Evolutionary conservation across 2,888 invertebrate species (phyloP).

Genomic region (Acleris cristana): DNA sequence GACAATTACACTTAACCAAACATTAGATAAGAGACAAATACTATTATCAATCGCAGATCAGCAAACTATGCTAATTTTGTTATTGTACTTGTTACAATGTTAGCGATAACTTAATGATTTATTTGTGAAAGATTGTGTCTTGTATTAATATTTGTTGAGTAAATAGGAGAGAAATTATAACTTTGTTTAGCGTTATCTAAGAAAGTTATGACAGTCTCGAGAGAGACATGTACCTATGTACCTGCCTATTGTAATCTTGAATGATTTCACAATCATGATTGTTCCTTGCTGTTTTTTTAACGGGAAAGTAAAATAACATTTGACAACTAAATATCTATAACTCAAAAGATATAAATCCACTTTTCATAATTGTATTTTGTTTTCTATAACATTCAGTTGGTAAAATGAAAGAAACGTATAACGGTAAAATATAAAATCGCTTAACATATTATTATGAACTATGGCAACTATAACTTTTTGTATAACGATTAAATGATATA

Average conservation of each 20-base stretch:
- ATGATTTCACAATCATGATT: constrained; percentile 1
- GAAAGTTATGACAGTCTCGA: constrained; percentile 18
- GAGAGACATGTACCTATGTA: not conserved
- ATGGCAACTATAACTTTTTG: no score
- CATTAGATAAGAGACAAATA: constrained; percentile 19
- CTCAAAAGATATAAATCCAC: no score
- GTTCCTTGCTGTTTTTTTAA: no score
- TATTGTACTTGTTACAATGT: constrained; percentile 37
- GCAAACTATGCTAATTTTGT: constrained; percentile 33
- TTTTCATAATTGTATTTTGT: no score
- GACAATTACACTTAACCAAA: constrained; percentile 10
- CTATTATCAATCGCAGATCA: constrained; percentile 21
- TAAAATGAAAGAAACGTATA: no score
- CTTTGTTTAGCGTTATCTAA: constrained; percentile 26
- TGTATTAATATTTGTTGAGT: constrained; percentile 22
- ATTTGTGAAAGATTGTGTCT: constrained; percentile 21
- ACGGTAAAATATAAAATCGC: no score
- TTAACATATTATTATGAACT: no score
- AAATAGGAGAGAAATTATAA: constrained; percentile 31
- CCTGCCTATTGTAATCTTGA: not conserved
- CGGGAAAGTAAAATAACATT: no score
- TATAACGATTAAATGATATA: no score
- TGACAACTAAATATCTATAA: no score
- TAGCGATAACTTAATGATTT: constrained; percentile 29
- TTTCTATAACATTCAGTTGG: no score